phyloP scores from a whole-genome alignment of 2,888 invertebrate species.

The Drosophila subquinaria region DNA sequence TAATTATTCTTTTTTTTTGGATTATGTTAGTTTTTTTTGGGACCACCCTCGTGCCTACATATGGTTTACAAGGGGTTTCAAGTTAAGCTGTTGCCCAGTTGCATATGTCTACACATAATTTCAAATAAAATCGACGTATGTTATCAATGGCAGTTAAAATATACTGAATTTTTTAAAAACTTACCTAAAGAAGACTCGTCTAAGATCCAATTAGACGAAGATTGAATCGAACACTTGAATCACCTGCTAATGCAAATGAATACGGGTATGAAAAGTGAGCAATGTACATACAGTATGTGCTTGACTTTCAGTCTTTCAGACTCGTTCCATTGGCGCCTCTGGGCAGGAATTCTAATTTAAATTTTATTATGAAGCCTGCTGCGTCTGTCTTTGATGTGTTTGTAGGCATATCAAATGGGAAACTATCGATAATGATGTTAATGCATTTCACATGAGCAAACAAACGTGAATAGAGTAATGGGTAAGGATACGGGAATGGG shows the following conservation, averaged over 20 bases:
- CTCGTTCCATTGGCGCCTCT: slow-evolving; percentile 13
- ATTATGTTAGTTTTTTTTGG: not conserved
- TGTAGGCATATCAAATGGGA: slow-evolving; percentile 64
- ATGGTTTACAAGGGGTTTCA: slow-evolving; percentile 30
- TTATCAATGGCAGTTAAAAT: too few relatives aligned
- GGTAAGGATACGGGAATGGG: slow-evolving; percentile 7
- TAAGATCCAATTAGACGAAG: not conserved
- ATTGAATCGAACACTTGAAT: slow-evolving; percentile 2
- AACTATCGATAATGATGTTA: slow-evolving; percentile 77
- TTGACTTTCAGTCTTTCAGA: not conserved
- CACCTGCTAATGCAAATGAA: slow-evolving; percentile 2
- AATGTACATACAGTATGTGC: not conserved
- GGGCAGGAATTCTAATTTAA: slow-evolving; percentile 48
- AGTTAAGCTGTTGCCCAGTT: slow-evolving; percentile 43
- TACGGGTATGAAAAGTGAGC: slow-evolving; percentile 3
- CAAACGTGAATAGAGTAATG: not conserved
- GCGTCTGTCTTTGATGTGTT: slow-evolving; percentile 66
- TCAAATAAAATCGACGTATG: slow-evolving; percentile 24
- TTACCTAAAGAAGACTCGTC: not conserved
- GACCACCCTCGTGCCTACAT: slow-evolving; percentile 7
- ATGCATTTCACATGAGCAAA: slow-evolving; percentile 55
- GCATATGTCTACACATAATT: slow-evolving; percentile 71
- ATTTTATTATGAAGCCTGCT: slow-evolving; percentile 38
- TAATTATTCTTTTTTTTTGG: not conserved
- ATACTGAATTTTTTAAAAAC: not conserved